Conservation (phyloP, 2,113 vertebrate species). For the Gymnarchus niloticus region DNA sequence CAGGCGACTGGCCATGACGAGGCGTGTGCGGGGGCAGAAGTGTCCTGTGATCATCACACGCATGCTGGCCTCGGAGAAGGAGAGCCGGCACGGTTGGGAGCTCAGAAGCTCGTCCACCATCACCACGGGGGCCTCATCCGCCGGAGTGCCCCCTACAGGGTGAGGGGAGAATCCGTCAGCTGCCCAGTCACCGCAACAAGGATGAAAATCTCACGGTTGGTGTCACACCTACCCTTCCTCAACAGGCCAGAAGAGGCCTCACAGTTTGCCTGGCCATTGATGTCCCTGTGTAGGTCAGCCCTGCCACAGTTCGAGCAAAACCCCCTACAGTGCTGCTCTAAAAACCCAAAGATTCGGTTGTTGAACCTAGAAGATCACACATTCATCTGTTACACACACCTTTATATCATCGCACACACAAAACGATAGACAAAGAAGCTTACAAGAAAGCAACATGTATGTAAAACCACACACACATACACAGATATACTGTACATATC, state of each 20-base stretch:
- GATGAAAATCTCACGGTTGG: background rate
- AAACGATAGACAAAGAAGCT: too few species aligned
- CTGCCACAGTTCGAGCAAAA: constrained; percentile 48
- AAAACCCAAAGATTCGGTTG: constrained; percentile 54
- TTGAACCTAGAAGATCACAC: constrained; percentile 56
- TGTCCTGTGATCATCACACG: constrained; percentile 59
- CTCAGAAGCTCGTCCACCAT: constrained; percentile 66
- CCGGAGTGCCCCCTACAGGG: constrained; percentile 41
- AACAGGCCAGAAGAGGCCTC: constrained; percentile 63
- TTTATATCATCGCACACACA: too few species aligned
- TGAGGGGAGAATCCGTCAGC: background rate
- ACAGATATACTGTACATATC: background rate
- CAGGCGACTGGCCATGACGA: constrained; percentile 55
- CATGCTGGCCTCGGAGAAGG: constrained; percentile 69
- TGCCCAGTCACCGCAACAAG: background rate
- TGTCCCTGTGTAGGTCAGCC: constrained; percentile 48
- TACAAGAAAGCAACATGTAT: too few species aligned
- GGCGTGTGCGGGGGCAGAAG: constrained; percentile 51
- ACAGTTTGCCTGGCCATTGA: constrained; percentile 50
- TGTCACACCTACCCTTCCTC: constrained; percentile 54
- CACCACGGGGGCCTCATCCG: constrained; percentile 54
- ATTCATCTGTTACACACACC: background rate
- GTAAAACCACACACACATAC: background rate
- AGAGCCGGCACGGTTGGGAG: constrained; percentile 58
- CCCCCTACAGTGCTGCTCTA: constrained; percentile 53